Conservation (phyloP, 1,140 invertebrate genomes). For the Trypoxylus dichotomus region DNA sequence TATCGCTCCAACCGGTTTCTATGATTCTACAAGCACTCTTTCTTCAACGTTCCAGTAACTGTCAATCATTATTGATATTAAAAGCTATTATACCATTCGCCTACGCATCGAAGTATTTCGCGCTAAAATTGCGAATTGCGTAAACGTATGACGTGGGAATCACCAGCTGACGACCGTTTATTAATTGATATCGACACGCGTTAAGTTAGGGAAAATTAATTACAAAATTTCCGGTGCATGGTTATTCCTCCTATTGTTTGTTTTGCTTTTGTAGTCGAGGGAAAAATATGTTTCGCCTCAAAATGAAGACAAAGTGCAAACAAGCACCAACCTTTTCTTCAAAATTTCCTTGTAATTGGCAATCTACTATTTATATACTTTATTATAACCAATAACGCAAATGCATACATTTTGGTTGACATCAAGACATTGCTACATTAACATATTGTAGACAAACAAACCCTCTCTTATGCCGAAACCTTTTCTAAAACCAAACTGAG, state of each 20-base stretch:
- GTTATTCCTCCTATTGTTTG: not conserved
- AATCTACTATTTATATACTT: no score
- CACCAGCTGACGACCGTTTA: not conserved
- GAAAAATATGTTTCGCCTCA: not conserved
- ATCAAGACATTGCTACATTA: not conserved
- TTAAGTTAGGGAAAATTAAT: conserved; percentile 7
- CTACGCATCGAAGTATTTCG: no score
- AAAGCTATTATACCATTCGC: no score
- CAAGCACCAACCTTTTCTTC: no score
- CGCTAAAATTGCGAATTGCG: no score
- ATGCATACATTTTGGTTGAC: not conserved
- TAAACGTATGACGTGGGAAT: not conserved
- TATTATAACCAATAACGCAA: not conserved
- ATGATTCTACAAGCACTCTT: no score
- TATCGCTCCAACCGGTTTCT: no score
- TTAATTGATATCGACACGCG: conserved; percentile 9
- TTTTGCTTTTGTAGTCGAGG: not conserved
- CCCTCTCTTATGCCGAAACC: not conserved
- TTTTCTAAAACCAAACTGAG: not conserved
- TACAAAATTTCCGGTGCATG: conserved; percentile 9
- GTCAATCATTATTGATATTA: no score
- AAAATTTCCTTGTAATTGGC: no score
- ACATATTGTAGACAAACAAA: not conserved
- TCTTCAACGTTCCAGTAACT: no score
- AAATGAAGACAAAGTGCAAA: not conserved